Percentiles rank a stretch among this genome's conserved stretches.
Conservation (phyloP, 1,140 invertebrate genomes). For the Cyphomyrmex costatus region DNA sequence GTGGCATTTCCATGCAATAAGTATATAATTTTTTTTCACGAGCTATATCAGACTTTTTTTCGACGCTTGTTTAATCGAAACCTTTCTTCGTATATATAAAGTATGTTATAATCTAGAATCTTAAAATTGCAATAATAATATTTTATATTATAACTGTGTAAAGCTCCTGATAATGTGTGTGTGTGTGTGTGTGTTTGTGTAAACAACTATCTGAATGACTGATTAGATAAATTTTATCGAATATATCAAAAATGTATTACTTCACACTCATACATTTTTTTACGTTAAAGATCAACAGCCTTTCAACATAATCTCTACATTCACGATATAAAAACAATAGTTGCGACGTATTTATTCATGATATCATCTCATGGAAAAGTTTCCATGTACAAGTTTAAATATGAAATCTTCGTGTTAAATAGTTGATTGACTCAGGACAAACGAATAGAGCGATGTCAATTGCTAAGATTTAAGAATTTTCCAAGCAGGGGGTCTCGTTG, state of each 20-base stretch:
- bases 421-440: constrained; percentile 26
- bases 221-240: constrained; percentile 21
- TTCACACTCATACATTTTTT: not conserved
- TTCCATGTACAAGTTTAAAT: constrained; percentile 35
- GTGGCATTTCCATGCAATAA: constrained; percentile 6
- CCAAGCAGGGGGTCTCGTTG: constrained; percentile 19
- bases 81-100: not conserved
- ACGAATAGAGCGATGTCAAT: constrained; percentile 23
- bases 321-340: not conserved
- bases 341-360: constrained; percentile 1
- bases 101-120: not conserved
- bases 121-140: not conserved
- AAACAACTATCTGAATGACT: not conserved
- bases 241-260: not conserved
- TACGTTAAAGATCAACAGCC: not conserved
- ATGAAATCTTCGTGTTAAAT: not conserved
- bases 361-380: constrained; percentile 38
- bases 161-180: not conserved
- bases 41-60: not conserved
- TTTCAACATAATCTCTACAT: not conserved
- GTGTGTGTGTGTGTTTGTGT: not conserved
- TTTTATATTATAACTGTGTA: not conserved
- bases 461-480: constrained; percentile 41
- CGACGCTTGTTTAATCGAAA: not conserved
- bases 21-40: not conserved